Conservation (phyloP, 2,888 invertebrate genomes). For the Platycheirus rosarum region DNA sequence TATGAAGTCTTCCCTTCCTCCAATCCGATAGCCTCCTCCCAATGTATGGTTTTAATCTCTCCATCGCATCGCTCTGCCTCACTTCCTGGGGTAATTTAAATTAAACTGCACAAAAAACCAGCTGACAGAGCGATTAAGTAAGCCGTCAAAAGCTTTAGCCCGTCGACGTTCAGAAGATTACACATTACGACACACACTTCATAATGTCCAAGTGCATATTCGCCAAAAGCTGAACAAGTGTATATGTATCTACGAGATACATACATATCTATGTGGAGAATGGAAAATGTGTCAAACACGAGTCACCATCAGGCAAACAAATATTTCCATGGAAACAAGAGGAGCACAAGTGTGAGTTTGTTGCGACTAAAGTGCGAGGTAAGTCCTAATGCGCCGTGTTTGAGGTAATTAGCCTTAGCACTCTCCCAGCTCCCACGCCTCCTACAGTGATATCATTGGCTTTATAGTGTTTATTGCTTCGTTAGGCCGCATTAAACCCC, state of each 20-base stretch:
- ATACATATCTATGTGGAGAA: background rate
- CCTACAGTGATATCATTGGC: background rate
- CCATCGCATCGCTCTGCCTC: background rate
- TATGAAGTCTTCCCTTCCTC: background rate
- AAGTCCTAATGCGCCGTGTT: background rate
- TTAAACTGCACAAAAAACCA: constrained; percentile 48
- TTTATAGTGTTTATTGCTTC: constrained; percentile 27
- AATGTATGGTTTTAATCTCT: constrained; percentile 15
- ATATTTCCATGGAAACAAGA: constrained; percentile 46
- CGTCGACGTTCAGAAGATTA: constrained; percentile 32
- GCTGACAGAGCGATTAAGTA: constrained; percentile 64
- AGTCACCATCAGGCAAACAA: constrained; percentile 56
- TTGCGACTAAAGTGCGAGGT: constrained; percentile 8
- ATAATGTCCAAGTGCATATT: background rate
- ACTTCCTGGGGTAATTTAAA: constrained; percentile 53
- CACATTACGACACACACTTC: constrained; percentile 32
- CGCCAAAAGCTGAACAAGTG: background rate
- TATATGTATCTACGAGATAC: too few species aligned
- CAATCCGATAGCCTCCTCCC: too few species aligned
- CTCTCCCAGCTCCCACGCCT: background rate
- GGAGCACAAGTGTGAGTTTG: background rate
- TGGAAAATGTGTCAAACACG: constrained; percentile 47
- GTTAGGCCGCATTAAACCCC: constrained; percentile 45
- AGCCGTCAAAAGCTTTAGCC: constrained; percentile 31
- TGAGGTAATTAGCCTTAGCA: constrained; percentile 26